Evolutionary conservation across 1,140 invertebrate genomes (phyloP), one percentile per base, ranked within the genome.

Genomic region (Lucilia sericata): DNA sequence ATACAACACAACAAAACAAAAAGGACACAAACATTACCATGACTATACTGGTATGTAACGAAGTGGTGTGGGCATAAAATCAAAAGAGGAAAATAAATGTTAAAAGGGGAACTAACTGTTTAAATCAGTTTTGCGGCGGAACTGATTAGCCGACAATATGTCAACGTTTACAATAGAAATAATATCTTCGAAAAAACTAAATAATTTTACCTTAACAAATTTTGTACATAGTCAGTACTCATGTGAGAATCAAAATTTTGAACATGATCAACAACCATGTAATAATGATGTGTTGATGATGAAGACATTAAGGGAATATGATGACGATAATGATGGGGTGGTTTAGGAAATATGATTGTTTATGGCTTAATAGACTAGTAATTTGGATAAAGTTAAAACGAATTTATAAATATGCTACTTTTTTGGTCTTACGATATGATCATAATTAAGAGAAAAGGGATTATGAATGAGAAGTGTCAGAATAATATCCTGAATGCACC

Each of bases 121-220:
- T 49, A 51, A 80, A 80, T 80, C 76, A 80, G 76, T 80, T 82
- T 42, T 82, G 83, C 65, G 70, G 88, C 88, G 88, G 88, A 90
- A 90, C 88, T 90, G 88, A 90, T 90, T 90, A 90, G 88, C 88
- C 88, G 88, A 90, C 88, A 90, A 90, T 90, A 90, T 90, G 88
- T 90, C 88, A 87, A 85, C 88, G 76, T 80, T 80, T 80, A 80
- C 76, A 80, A 80, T 49, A 51, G 76, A 51, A 51, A 80, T 51
- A 80, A 51, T 51, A 80, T 80, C n/a, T 80, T 5, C n/a, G n/a
- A 80, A 80, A n/a, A n/a, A n/a, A n/a, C n/a, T 30, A 30, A 30
- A 30, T 2, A 30, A 51, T 25, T 49, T 70, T 70, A 70, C 65
- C 65, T 70, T 60, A 12, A 25, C 76, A 80, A 49, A 19, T 49